These are phyloP conservation scores for Furcifer pardalis DNA, from an alignment of 2,797 vertebrate genomes.

Conservation along the genomic window DNA sequence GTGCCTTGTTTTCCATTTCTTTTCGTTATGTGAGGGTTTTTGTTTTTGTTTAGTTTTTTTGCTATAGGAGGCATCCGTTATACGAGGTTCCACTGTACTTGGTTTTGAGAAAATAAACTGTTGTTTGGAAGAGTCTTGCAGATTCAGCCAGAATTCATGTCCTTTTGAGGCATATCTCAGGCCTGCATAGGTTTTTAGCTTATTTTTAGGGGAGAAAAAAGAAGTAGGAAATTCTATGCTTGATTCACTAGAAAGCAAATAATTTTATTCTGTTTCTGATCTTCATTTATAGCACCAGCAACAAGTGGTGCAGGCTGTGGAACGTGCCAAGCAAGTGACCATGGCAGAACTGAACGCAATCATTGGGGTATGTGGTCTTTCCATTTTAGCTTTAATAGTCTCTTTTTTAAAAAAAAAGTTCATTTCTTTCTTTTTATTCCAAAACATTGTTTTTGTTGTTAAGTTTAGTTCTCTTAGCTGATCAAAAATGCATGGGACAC, in stretches of 20 bases:
- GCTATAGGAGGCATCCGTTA: too few species aligned
- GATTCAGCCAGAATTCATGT: slow-evolving; percentile 6
- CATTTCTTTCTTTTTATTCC: slow-evolving; percentile 50
- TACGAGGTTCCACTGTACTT: too few species aligned
- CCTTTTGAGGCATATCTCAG: slow-evolving; percentile 43
- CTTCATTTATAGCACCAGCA: slow-evolving; percentile 93
- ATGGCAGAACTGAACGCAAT: slow-evolving; percentile 99
- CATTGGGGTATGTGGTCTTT: slow-evolving; percentile 97
- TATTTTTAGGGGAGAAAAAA: slow-evolving; percentile 27
- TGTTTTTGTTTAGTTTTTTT: too few species aligned
- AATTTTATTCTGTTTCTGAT: slow-evolving; percentile 81
- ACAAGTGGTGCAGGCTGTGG: slow-evolving; percentile 98
- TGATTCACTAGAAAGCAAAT: slow-evolving; percentile 74
- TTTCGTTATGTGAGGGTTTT: too few species aligned
- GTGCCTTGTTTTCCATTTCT: too few species aligned
- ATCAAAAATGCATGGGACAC: background rate
- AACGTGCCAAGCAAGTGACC: slow-evolving; percentile 98
- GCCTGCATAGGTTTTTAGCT: slow-evolving; percentile 49
- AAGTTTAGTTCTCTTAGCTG: slow-evolving; percentile 16
- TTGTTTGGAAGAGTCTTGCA: background rate
- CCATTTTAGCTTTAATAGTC: slow-evolving; percentile 69
- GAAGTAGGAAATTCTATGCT: slow-evolving; percentile 66
- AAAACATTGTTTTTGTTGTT: slow-evolving; percentile 23
- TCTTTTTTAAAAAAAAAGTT: slow-evolving; percentile 65
- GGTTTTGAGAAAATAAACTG: slow-evolving; percentile 32